Conservation (phyloP, 1,140 invertebrate species). For the Philotrypesis tridentata region DNA sequence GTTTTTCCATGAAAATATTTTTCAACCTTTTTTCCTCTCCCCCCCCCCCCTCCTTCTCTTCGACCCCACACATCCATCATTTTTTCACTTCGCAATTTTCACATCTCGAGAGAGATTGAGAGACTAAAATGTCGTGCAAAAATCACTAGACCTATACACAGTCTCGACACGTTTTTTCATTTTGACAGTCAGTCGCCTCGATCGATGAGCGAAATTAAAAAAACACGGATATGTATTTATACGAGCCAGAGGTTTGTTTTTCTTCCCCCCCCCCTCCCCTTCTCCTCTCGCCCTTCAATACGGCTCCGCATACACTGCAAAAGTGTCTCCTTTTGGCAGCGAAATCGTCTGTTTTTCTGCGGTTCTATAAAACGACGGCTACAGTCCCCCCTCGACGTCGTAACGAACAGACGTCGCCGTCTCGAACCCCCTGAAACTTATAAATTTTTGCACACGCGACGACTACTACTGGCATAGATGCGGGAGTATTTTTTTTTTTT, state of each 20-base stretch:
- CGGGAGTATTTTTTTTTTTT: constrained; percentile 5
- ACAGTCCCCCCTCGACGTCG: neutral
- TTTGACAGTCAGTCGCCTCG: too few species aligned
- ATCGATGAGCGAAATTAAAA: neutral
- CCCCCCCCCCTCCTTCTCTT: too few species aligned
- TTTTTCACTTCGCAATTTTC: too few species aligned
- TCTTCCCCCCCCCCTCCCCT: too few species aligned
- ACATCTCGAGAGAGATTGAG: too few species aligned
- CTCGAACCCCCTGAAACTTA: neutral
- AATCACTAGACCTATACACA: too few species aligned
- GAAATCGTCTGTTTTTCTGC: constrained; percentile 9
- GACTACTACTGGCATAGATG: constrained; percentile 3
- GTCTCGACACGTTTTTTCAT: neutral
- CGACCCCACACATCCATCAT: too few species aligned
- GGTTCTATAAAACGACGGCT: neutral
- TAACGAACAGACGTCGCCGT: constrained; percentile 22
- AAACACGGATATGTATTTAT: neutral
- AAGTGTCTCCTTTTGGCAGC: neutral
- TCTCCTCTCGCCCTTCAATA: neutral
- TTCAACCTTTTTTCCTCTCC: too few species aligned
- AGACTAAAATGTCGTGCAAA: too few species aligned
- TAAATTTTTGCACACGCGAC: constrained; percentile 43
- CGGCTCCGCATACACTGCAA: neutral
- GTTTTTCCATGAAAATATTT: too few species aligned
- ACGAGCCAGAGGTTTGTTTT: neutral